phyloP scores from a whole-genome alignment of 2,888 invertebrate genomes.

The Vesta saturnalis region DNA sequence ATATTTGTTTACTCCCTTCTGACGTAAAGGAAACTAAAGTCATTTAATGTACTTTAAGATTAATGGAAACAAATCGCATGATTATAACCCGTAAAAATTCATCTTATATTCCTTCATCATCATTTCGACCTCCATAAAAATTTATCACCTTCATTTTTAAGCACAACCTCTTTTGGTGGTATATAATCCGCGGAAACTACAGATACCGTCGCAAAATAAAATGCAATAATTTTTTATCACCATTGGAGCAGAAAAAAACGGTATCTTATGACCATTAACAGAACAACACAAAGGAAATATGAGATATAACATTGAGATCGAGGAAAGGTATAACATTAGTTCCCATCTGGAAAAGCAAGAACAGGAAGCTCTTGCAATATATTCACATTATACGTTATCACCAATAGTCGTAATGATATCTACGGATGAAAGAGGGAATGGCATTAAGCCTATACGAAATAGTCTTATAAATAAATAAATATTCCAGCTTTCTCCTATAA shows the following conservation, averaged over 20 bases:
- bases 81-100: slow-evolving; percentile 26
- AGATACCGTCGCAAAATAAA: slow-evolving; percentile 38
- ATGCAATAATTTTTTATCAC: slow-evolving; percentile 42
- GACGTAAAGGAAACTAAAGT: slow-evolving; percentile 7
- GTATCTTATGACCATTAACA: slow-evolving; percentile 41
- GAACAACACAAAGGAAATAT: slow-evolving; percentile 41
- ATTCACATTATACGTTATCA: slow-evolving; percentile 54
- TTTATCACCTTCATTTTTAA: slow-evolving; percentile 37
- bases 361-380: slow-evolving; percentile 50
- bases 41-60: slow-evolving; percentile 15
- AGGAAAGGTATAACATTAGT: slow-evolving; percentile 44
- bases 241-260: slow-evolving; percentile 41
- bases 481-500: slow-evolving; percentile 13
- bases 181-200: slow-evolving; percentile 35
- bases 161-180: slow-evolving; percentile 23
- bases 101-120: slow-evolving; percentile 35
- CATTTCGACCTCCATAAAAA: slow-evolving; percentile 37
- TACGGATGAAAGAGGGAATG: slow-evolving; percentile 47
- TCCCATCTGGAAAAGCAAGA: slow-evolving; percentile 46
- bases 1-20: neutral
- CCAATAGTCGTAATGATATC: slow-evolving; percentile 54
- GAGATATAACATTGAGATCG: slow-evolving; percentile 43
- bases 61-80: slow-evolving; percentile 22
- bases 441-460: slow-evolving; percentile 35
- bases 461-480: slow-evolving; percentile 38